phyloP scores from a whole-genome alignment of 2,797 vertebrate genomes.

The Antrozous pallidus region DNA sequence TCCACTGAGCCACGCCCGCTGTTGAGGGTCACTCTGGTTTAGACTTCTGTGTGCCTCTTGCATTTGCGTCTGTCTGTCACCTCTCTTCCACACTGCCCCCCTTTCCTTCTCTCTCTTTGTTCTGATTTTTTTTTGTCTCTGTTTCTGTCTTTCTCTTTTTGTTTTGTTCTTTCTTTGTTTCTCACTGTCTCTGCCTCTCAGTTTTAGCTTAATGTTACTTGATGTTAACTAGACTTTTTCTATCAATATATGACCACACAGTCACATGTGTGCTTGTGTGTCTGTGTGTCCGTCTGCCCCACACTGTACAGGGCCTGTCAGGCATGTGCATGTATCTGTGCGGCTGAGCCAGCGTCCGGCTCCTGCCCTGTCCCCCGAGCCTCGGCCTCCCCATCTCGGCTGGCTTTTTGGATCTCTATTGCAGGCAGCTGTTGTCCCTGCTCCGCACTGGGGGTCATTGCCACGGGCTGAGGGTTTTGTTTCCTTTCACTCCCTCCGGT shows the following conservation, averaged over 20 bases:
- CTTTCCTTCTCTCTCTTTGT: neutral
- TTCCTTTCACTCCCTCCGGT: neutral
- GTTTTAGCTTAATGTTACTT: neutral
- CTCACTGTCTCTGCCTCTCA: neutral
- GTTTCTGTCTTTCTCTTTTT: neutral
- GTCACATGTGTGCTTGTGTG: neutral
- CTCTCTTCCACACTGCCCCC: no score
- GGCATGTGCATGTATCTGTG: neutral
- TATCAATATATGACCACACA: neutral
- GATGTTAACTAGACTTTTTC: neutral
- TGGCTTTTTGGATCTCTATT: accelerated
- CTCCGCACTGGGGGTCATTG: neutral
- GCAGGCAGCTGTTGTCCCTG: neutral
- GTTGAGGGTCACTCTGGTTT: no score
- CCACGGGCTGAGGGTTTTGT: neutral
- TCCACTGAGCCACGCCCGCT: no score
- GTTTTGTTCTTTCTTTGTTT: neutral
- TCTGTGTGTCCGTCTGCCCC: neutral
- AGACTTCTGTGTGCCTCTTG: neutral
- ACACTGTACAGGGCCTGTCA: accelerated
- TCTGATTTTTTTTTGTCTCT: neutral
- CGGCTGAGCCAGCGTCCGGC: neutral
- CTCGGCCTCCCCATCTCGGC: no score
- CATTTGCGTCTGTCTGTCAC: neutral
- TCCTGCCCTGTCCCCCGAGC: neutral